A percentile compares a stretch with the other conserved stretches of the same genome.
phyloP scores from a whole-genome alignment of 2,888 invertebrate genomes.

The Drosophila differens region DNA sequence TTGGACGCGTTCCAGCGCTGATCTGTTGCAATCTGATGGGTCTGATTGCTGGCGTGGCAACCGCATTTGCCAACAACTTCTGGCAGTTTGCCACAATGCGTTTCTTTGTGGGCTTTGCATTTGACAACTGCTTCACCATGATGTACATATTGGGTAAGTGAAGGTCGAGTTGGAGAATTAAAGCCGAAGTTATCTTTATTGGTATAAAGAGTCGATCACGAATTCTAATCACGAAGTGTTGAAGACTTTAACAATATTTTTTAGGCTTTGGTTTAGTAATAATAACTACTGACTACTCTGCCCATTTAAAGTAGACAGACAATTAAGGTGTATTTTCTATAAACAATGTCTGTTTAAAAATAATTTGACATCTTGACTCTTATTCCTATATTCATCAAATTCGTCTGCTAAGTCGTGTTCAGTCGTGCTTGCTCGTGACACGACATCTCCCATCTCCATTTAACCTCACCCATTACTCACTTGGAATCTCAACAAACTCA shows the following conservation, averaged over 20 bases:
- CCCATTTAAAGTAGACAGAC: no score
- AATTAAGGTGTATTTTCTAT: background rate
- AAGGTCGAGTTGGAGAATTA: background rate
- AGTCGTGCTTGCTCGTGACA: no score
- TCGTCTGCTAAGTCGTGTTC: background rate
- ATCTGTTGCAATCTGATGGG: constrained; percentile 91
- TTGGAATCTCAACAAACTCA: background rate
- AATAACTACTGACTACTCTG: background rate
- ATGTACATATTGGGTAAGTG: constrained; percentile 95
- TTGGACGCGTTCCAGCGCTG: constrained; percentile 93
- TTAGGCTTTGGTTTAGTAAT: background rate
- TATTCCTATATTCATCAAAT: background rate
- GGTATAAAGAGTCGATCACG: background rate
- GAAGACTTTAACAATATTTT: background rate
- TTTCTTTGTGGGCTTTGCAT: constrained; percentile 94
- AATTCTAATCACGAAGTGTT: background rate
- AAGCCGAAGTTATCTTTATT: background rate
- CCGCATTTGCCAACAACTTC: constrained; percentile 90
- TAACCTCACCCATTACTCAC: background rate
- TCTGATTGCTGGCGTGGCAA: constrained; percentile 89
- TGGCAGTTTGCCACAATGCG: constrained; percentile 92
- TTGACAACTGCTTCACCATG: constrained; percentile 96
- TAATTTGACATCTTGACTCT: background rate
- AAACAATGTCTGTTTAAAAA: background rate
- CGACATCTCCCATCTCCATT: background rate